These are phyloP conservation scores for Cyclophora albipunctata DNA, from an alignment of 2,888 invertebrate species.

Conservation along the genomic window DNA sequence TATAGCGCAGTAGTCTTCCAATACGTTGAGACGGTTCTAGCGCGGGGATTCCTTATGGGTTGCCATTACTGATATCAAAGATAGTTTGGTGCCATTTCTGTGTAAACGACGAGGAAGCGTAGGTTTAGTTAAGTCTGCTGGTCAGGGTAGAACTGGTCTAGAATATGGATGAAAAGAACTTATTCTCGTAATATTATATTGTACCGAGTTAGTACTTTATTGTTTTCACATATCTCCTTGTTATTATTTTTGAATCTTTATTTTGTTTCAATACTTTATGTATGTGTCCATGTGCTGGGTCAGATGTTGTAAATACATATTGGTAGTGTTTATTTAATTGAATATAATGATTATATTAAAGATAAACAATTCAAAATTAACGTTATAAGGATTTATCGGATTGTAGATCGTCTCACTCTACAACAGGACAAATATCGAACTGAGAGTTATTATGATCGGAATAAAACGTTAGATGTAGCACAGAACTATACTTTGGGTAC, in stretches of 20 bases:
- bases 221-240: conserved; percentile 44
- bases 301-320: conserved; percentile 69
- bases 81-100: conserved; percentile 76
- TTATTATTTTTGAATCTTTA: conserved; percentile 58
- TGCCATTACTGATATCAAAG: conserved; percentile 75
- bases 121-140: conserved; percentile 73
- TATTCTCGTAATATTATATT: conserved; percentile 45
- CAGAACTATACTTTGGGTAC: conserved; percentile 71
- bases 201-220: conserved; percentile 46
- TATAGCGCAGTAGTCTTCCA: conserved; percentile 75
- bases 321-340: conserved; percentile 69
- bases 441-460: conserved; percentile 48
- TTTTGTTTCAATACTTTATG: conserved; percentile 39
- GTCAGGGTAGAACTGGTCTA: conserved; percentile 72
- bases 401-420: conserved; percentile 49
- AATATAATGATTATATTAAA: conserved; percentile 32
- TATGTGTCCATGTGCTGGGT: conserved; percentile 73
- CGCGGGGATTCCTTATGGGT: conserved; percentile 70
- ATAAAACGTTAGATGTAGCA: conserved; percentile 61
- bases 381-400: conserved; percentile 33
- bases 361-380: conserved; percentile 37
- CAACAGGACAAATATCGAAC: conserved; percentile 49
- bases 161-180: conserved; percentile 54
- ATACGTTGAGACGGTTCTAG: conserved; percentile 59
- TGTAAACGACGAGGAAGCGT: conserved; percentile 70